phyloP scores from a whole-genome alignment of 2,113 vertebrate species.

The Excalfactoria chinensis region DNA sequence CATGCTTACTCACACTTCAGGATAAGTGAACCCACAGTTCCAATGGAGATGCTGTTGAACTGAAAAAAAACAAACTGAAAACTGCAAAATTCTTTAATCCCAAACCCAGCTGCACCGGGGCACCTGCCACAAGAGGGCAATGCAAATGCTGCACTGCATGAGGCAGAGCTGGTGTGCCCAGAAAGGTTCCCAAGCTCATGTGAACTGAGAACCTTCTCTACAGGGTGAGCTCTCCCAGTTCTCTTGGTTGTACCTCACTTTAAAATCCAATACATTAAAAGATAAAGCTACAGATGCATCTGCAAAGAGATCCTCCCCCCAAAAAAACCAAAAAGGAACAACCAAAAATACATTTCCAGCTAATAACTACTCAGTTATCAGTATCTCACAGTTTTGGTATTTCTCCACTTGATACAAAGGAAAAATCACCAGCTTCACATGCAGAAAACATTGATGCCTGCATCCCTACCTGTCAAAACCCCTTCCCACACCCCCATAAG shows the following conservation, averaged over 20 bases:
- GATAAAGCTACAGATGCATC: not conserved
- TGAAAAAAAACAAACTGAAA: not conserved
- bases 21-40: not conserved
- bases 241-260: fast-evolving
- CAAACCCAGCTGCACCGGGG: not conserved
- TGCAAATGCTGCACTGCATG: not conserved
- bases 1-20: not conserved
- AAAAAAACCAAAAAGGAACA: not conserved
- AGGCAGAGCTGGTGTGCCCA: fast-evolving
- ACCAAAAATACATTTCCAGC: not conserved
- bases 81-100: not conserved
- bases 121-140: slow-evolving; percentile 63
- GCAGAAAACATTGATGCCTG: not conserved
- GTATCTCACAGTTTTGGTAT: not conserved
- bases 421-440: not conserved
- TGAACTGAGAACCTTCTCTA: not conserved
- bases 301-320: not conserved
- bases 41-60: not conserved
- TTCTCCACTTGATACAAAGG: not conserved
- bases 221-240: not conserved
- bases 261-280: not conserved
- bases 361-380: not conserved
- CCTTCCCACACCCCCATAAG: not conserved
- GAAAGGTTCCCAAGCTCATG: not conserved
- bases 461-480: not conserved